Evolutionary conservation across 2,888 invertebrate species (phyloP), one percentile per base, ranked within the genome.

Genomic region (Volucella zonaria): DNA sequence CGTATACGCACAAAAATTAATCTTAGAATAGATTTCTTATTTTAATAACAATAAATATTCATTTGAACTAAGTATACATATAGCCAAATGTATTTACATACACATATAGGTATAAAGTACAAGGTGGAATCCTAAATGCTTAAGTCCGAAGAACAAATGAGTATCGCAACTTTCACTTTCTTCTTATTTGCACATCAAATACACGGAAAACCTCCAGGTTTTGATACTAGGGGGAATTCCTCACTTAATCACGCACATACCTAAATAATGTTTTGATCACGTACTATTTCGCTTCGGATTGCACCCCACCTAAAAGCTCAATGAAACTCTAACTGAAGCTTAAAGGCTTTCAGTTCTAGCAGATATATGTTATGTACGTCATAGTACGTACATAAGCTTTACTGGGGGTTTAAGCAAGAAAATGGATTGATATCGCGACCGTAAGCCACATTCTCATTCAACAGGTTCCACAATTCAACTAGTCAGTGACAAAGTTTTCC

Each of bases 401-500:
- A 42, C 15, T 47, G 66, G 74, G 62, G 67, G 61, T 49, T 68
- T 51, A 59, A 67, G 59, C 40, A 12, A 70, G 23, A 51, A 51
- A 56, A 54, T 52, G 51, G 51, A 64, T 62, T 18, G 10, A 12
- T 12, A 47, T 40, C 54, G 52, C 62, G 47, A 62, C 64, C 43
- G 74, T 70, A 79, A 79, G 64, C 70, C 64, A 73, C 51, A 73
- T 78, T 66, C 64, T 62, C 51, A 73, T 78, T 52, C 62, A 78
- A 51, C 68, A 52, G 61, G 70, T 75, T 49, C 18, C 61, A 66
- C 47, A 47, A 61, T 80, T 76, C 51, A 74, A 43, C 49, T 70
- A 83, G 83, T 83, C 58, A 47, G 73, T 68, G 56, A 52, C 15
- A 75, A 66, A 45, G 67, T 83, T 67, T 75, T 67, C 75, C 71